Evolutionary conservation across 2,113 vertebrate species (phyloP).

Genomic region (Sclerurus mexicanus): DNA sequence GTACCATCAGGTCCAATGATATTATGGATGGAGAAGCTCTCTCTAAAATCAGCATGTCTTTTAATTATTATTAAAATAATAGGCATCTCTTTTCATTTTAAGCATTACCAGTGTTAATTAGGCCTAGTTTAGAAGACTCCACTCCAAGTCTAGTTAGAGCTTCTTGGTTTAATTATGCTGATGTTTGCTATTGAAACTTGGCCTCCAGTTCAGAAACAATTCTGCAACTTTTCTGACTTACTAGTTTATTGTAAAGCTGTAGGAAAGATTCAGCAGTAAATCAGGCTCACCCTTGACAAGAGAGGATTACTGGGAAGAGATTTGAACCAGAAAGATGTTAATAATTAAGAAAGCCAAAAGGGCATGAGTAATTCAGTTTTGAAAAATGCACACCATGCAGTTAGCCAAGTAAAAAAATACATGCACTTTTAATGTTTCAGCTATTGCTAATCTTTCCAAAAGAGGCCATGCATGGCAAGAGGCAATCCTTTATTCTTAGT

Average conservation of each 20-base stretch:
- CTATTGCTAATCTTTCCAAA: constrained; percentile 49
- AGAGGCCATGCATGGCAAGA: constrained; percentile 44
- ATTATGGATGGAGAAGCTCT: not conserved
- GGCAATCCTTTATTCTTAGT: constrained; percentile 14
- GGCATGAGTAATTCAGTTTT: constrained; percentile 58
- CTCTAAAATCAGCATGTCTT: not conserved
- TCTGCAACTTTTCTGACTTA: not conserved
- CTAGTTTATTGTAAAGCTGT: not conserved
- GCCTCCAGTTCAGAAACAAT: not conserved
- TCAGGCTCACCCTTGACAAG: constrained; percentile 28
- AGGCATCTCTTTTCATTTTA: not conserved
- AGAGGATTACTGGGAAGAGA: constrained; percentile 6
- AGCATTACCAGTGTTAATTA: constrained; percentile 6
- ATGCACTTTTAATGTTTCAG: constrained; percentile 58
- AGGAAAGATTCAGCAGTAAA: constrained; percentile 29
- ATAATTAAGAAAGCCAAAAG: constrained; percentile 70
- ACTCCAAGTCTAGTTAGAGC: not conserved
- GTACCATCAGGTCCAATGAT: not conserved
- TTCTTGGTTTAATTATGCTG: not conserved
- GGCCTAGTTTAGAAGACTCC: not conserved
- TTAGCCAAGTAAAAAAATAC: constrained; percentile 54
- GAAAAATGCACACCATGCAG: constrained; percentile 53
- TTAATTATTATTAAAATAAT: not conserved
- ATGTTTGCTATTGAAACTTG: not conserved
- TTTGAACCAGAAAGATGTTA: constrained; percentile 61